phyloP scores from a whole-genome alignment of 2,113 vertebrate genomes.

The Glaucidium brasilianum region DNA sequence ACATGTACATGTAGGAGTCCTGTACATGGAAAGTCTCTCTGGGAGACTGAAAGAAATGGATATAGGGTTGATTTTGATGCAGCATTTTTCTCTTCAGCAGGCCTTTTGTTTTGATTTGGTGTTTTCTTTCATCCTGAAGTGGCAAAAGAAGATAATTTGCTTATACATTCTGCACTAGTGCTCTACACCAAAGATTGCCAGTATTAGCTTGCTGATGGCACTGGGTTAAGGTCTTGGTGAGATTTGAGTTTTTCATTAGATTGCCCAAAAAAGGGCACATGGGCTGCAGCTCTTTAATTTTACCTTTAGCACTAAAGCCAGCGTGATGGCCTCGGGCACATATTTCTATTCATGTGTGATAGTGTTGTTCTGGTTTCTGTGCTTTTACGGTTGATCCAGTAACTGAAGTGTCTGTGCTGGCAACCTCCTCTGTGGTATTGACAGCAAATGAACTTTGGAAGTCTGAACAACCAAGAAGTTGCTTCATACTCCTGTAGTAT shows the following conservation, averaged over 20 bases:
- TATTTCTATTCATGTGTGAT: not conserved
- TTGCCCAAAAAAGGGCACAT: not conserved
- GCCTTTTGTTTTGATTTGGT: rapidly evolving
- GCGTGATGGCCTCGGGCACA: not conserved
- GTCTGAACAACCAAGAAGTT: not conserved
- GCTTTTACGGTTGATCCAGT: not conserved
- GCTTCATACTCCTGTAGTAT: not conserved
- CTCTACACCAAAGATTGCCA: not conserved
- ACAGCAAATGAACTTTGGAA: not conserved
- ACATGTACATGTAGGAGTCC: not conserved
- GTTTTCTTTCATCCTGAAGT: not conserved
- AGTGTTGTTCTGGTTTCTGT: not conserved
- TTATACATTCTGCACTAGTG: not conserved
- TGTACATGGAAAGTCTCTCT: not conserved
- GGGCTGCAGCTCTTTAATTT: not conserved
- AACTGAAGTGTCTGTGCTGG: not conserved
- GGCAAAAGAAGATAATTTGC: not conserved
- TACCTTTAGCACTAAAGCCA: not conserved
- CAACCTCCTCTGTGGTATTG: not conserved
- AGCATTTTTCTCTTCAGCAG: not conserved
- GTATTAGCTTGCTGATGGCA: not conserved
- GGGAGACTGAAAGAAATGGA: not conserved
- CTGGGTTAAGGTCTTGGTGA: not conserved
- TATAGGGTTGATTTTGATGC: not conserved
- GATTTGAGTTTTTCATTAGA: not conserved